Percentiles rank a stretch among this genome's conserved stretches.
phyloP scores from a whole-genome alignment of 2,113 vertebrate genomes.

The Paedocypris sp. region DNA sequence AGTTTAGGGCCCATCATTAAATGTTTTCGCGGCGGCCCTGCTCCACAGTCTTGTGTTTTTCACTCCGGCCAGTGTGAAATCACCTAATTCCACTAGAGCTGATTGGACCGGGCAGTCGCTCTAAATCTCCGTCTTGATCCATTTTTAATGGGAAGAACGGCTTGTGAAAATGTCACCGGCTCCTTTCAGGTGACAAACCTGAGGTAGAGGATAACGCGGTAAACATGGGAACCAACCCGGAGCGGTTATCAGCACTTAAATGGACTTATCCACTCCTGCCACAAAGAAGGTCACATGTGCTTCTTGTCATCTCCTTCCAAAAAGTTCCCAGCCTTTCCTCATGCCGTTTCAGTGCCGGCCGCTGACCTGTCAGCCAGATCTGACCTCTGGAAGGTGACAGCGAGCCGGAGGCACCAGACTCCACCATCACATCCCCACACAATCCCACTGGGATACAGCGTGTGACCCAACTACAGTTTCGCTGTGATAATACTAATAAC shows the following conservation, averaged over 20 bases:
- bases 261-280: constrained; percentile 61
- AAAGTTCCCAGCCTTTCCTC: constrained; percentile 35
- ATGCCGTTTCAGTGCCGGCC: constrained; percentile 17
- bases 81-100: constrained; percentile 56
- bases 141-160: constrained; percentile 59
- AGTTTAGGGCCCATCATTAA: too few species aligned
- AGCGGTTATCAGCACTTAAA: constrained; percentile 52
- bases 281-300: constrained; percentile 60
- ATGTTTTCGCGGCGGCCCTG: too few species aligned
- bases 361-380: background rate
- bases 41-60: background rate
- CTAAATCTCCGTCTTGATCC: constrained; percentile 51
- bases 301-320: constrained; percentile 19
- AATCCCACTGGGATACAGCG: too few species aligned
- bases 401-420: background rate
- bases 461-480: too few species aligned
- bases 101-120: constrained; percentile 41
- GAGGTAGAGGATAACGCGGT: constrained; percentile 51
- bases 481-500: too few species aligned
- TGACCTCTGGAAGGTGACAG: constrained; percentile 10
- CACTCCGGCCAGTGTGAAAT: constrained; percentile 41
- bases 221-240: constrained; percentile 48
- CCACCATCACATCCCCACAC: too few species aligned
- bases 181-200: constrained; percentile 46
- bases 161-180: constrained; percentile 65